Percentiles rank a stretch among this genome's conserved stretches.
Conservation (phyloP, 1,140 invertebrate species). For the Riptortus pedestris region DNA sequence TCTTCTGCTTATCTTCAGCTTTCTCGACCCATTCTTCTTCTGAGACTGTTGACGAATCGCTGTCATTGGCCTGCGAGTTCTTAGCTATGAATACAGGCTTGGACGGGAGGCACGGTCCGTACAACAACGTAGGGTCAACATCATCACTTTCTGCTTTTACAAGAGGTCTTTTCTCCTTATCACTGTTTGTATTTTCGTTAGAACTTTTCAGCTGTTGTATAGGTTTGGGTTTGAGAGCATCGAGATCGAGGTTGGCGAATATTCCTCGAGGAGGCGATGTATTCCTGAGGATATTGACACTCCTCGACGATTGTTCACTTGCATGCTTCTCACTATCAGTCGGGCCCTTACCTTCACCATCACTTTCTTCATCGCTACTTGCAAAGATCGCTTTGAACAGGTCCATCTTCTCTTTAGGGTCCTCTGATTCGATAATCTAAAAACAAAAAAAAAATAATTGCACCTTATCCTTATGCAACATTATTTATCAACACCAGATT, state of each 20-base stretch:
- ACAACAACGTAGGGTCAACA: background rate
- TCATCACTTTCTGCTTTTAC: conserved; percentile 26
- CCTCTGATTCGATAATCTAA: conserved; percentile 30
- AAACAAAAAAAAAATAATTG: no score
- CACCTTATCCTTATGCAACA: no score
- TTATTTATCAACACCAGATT: no score
- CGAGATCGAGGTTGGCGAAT: conserved; percentile 61
- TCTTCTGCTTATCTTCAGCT: conserved; percentile 35
- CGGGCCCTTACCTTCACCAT: conserved; percentile 35
- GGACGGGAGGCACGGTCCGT: conserved; percentile 22
- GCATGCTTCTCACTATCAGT: conserved; percentile 30
- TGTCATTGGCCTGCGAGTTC: conserved; percentile 14
- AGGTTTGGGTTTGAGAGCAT: conserved; percentile 33
- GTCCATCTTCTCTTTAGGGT: conserved; percentile 49
- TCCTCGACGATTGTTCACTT: conserved; percentile 32
- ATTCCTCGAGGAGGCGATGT: conserved; percentile 57
- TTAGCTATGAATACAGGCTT: conserved; percentile 33
- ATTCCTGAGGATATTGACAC: conserved; percentile 46
- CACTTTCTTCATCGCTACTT: conserved; percentile 47
- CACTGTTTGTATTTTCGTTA: background rate
- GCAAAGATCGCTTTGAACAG: conserved; percentile 55
- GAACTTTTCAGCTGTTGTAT: background rate
- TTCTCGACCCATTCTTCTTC: conserved; percentile 39
- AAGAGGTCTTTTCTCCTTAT: background rate
- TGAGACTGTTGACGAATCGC: background rate